Percentiles rank a stretch among this genome's conserved stretches.
Conservation (phyloP, 2,797 vertebrate genomes). For the Takifugu rubripes region DNA sequence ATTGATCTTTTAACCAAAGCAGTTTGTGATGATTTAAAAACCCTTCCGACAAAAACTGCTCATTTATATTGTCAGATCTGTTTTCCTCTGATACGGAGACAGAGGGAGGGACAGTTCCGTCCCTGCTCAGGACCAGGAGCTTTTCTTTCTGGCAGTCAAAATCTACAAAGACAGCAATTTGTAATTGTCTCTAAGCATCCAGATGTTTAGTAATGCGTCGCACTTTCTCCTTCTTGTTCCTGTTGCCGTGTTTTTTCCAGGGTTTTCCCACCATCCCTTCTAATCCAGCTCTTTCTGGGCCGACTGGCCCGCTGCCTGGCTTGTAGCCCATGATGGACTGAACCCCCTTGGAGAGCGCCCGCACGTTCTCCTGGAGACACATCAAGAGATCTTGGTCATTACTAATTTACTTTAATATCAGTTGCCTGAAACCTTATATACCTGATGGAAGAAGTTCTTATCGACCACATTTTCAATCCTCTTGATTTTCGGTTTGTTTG, state of each 20-base stretch:
- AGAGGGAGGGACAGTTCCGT: no score
- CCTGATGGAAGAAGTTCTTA: conserved; percentile 94
- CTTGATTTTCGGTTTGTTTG: conserved; percentile 69
- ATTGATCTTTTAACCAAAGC: conserved; percentile 12
- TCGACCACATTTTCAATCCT: conserved; percentile 93
- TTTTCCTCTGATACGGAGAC: no score
- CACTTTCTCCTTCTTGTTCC: conserved; percentile 94
- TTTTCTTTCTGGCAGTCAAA: conserved; percentile 19
- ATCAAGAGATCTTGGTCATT: conserved; percentile 5
- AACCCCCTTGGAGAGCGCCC: conserved; percentile 88
- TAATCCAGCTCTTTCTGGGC: conserved; percentile 21
- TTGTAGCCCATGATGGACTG: conserved; percentile 87
- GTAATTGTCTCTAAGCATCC: conserved; percentile 77
- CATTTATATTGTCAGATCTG: no score
- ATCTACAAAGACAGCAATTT: conserved; percentile 16
- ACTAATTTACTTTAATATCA: not conserved
- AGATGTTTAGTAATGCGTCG: conserved; percentile 90
- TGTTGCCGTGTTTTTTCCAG: conserved; percentile 97
- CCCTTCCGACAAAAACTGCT: conserved; percentile 5
- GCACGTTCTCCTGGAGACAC: conserved; percentile 83
- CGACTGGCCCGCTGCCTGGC: conserved; percentile 72
- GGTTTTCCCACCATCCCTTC: conserved; percentile 78
- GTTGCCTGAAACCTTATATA: conserved; percentile 44
- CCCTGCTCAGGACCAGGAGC: not conserved
- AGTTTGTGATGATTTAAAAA: conserved; percentile 12